Evolutionary conservation across 2,113 vertebrate species (phyloP).

Genomic region (Sinocyclocheilus anophthalmus): DNA sequence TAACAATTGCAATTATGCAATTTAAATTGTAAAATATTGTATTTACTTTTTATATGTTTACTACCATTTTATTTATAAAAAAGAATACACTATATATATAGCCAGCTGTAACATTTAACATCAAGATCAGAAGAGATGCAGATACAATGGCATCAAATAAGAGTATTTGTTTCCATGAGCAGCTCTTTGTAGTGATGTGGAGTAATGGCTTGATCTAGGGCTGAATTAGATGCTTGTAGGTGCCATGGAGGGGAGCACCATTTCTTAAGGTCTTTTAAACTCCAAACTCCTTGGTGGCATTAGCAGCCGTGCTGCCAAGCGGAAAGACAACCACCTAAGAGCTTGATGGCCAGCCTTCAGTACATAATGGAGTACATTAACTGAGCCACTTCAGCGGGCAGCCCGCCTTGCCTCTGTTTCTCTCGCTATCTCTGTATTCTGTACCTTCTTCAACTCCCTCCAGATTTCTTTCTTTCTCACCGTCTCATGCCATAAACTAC

Average conservation of each 20-base stretch:
- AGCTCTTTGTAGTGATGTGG: conserved; percentile 8
- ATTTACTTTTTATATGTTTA: too few relatives aligned
- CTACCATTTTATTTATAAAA: too few relatives aligned
- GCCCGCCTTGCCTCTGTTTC: background rate
- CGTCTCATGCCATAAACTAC: background rate
- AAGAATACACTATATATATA: too few relatives aligned
- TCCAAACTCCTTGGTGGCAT: conserved; percentile 10
- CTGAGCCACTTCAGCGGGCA: background rate
- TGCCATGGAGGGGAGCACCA: background rate
- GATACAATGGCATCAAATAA: background rate
- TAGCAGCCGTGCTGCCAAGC: conserved; percentile 30
- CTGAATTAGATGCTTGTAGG: conserved; percentile 33
- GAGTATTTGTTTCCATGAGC: background rate
- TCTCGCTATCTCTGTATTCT: background rate
- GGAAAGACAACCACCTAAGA: conserved; percentile 55
- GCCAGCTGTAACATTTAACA: conserved; percentile 2
- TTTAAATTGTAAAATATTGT: too few relatives aligned
- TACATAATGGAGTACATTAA: conserved; percentile 50
- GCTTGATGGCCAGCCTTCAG: conserved; percentile 27
- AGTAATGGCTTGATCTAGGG: conserved; percentile 8
- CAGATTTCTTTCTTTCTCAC: too few relatives aligned
- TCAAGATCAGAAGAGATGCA: background rate
- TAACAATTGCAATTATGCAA: too few relatives aligned
- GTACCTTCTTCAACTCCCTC: background rate
- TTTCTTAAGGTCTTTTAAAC: conserved; percentile 48